Conservation (phyloP, 2,888 invertebrate genomes). For the Watsonalla binaria region DNA sequence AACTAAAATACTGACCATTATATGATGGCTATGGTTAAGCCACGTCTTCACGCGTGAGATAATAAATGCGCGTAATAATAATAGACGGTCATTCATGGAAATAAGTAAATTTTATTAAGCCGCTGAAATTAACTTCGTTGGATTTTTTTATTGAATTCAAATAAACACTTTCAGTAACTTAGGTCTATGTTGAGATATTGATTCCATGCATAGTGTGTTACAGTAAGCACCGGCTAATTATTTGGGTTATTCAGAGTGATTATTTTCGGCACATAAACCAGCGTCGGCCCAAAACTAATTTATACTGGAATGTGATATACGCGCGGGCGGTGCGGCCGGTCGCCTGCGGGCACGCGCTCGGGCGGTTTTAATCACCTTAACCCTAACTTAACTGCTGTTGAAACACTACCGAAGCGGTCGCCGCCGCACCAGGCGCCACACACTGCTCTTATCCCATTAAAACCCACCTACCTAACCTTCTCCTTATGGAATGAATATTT, state of each 20-base stretch:
- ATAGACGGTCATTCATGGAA: too few relatives aligned
- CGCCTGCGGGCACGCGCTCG: slow-evolving; percentile 62
- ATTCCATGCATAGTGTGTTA: slow-evolving; percentile 25
- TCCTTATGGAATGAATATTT: slow-evolving; percentile 20
- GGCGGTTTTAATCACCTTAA: slow-evolving; percentile 66
- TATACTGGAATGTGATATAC: slow-evolving; percentile 77
- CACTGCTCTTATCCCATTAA: slow-evolving; percentile 17
- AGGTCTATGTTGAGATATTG: neutral
- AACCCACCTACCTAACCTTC: slow-evolving; percentile 15
- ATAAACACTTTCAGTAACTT: neutral
- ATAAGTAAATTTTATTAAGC: too few relatives aligned
- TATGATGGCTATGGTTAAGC: too few relatives aligned
- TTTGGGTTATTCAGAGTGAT: slow-evolving; percentile 42
- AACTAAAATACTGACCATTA: too few relatives aligned
- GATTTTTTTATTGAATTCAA: too few relatives aligned
- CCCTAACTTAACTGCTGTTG: slow-evolving; percentile 57
- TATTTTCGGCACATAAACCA: slow-evolving; percentile 66
- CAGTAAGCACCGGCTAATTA: slow-evolving; percentile 49
- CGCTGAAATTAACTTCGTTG: too few relatives aligned
- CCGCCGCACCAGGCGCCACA: slow-evolving; percentile 49
- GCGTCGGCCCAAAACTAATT: slow-evolving; percentile 69
- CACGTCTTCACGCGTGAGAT: too few relatives aligned
- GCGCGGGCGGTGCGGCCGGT: slow-evolving; percentile 39
- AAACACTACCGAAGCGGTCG: slow-evolving; percentile 51
- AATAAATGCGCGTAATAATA: too few relatives aligned